phyloP scores from a whole-genome alignment of 1,140 invertebrate genomes.

The Thereuonema tuberculata region DNA sequence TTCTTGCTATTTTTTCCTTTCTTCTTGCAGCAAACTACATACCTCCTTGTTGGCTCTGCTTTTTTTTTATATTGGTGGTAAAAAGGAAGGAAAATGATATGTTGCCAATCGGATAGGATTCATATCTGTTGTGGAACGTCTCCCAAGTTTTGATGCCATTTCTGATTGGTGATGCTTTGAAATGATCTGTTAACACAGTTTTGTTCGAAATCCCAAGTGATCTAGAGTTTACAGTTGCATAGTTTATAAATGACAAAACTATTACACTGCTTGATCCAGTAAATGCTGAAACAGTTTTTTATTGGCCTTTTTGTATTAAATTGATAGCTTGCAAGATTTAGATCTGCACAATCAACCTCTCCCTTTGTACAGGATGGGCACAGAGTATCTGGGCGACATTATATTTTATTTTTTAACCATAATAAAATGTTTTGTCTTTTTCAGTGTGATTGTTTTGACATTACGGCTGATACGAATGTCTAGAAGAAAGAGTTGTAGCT shows the following conservation, averaged over 20 bases:
- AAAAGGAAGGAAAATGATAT: conserved; percentile 6
- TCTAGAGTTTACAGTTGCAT: neutral
- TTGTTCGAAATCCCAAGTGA: conserved; percentile 1
- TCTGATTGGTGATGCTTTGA: conserved; percentile 4
- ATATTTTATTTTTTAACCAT: too few relatives aligned
- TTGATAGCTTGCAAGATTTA: conserved; percentile 7
- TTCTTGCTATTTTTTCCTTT: too few relatives aligned
- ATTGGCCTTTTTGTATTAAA: neutral
- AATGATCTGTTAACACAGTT: conserved; percentile 4
- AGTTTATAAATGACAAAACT: conserved; percentile 7
- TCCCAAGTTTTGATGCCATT: neutral
- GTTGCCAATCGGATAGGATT: conserved; percentile 1
- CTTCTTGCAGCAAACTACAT: neutral
- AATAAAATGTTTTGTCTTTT: too few relatives aligned
- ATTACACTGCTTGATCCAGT: conserved; percentile 1
- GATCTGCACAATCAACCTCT: conserved; percentile 1
- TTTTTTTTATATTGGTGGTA: conserved; percentile 10
- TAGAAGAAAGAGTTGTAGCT: too few relatives aligned
- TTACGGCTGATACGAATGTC: too few relatives aligned
- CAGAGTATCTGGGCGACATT: too few relatives aligned
- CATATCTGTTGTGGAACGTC: neutral
- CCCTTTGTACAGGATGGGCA: too few relatives aligned
- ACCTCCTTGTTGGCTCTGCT: conserved; percentile 4
- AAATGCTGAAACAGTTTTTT: conserved; percentile 12
- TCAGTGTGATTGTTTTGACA: too few relatives aligned